Base-by-base conservation (phyloP, 1,140 invertebrate species). In the Leptonema lineaticorne region DNA sequence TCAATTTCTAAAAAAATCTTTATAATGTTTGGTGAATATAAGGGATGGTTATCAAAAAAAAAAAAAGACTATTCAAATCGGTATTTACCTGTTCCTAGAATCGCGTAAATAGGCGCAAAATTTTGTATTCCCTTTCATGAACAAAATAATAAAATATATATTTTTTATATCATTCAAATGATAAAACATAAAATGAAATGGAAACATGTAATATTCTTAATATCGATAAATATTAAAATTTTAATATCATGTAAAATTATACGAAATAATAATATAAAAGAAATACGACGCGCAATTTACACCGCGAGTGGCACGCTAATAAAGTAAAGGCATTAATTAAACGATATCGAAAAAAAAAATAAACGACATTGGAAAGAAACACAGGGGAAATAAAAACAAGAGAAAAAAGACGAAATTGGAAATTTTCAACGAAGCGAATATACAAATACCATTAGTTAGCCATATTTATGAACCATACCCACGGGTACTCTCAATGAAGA, bases 391-490 rank as follows among this genome's bases (percentile, higher is more conserved):
- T 18, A 59, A 33, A 22, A 59, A 33, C 57, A 8, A 59, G 26
- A 59, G 14, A 33, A 30, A n/a, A n/a, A n/a, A n/a, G n/a, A n/a
- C 30, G 24, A 59, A 59, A 59, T 27, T 33, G 30, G 57, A 59
- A 33, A 59, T n/a, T 62, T 28, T 41, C 24, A 62, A 45, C 59
- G 33, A n/a, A 33, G 41, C 41, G 59, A 62, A 62, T 59, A 59
- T 29, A 30, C 9, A 22, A 33, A 37, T 30, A 33, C 22, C 33
- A 45, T 62, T 45, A 62, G 59, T 45, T 33, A 45, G 11, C 18
- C 33, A 45, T 62, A 53, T 62, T 62, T 62, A 62, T 62, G 59
- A 62, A 62, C 18, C 59, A 16, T 27, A 41, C 59, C 50, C 30
- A 26, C 22, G 59, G 50, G 50, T 24, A 22, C 57, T 48, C 37